Percentiles rank a stretch among this genome's conserved stretches.
Evolutionary conservation across 2,797 vertebrate genomes (phyloP).

Genomic region (Semotilus atromaculatus): DNA sequence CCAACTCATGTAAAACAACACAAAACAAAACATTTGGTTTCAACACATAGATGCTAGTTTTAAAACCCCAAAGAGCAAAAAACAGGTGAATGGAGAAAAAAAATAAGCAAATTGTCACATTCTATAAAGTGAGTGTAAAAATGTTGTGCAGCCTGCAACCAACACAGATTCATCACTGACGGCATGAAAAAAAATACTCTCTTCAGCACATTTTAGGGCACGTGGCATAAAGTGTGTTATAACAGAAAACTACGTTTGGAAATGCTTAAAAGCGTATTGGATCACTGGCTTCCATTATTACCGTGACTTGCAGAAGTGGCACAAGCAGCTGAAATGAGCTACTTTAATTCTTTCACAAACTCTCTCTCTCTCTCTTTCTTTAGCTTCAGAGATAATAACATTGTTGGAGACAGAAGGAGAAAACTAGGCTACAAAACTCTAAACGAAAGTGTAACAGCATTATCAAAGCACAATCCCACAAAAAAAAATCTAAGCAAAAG

Average conservation of each 20-base stretch:
- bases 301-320: constrained; percentile 46
- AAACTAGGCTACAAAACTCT: constrained; percentile 61
- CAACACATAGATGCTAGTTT: constrained; percentile 12
- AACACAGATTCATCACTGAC: constrained; percentile 48
- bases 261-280: constrained; percentile 42
- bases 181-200: constrained; percentile 43
- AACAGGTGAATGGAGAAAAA: constrained; percentile 35
- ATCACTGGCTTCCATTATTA: constrained; percentile 39
- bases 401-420: constrained; percentile 45
- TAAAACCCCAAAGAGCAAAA: background rate
- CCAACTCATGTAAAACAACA: constrained; percentile 19
- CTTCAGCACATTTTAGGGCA: constrained; percentile 44
- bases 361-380: constrained; percentile 28
- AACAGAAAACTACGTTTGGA: constrained; percentile 28
- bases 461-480: constrained; percentile 68
- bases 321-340: constrained; percentile 46
- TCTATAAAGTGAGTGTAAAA: constrained; percentile 50
- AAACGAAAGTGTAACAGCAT: constrained; percentile 70
- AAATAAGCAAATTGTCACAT: constrained; percentile 53
- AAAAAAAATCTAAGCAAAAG: constrained; percentile 77
- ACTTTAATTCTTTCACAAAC: constrained; percentile 37
- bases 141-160: constrained; percentile 44
- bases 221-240: constrained; percentile 33
- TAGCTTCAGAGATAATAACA: constrained; percentile 52
- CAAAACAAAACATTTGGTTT: constrained; percentile 28